phyloP scores from a whole-genome alignment of 2,113 vertebrate species.

The Eolophus roseicapilla region DNA sequence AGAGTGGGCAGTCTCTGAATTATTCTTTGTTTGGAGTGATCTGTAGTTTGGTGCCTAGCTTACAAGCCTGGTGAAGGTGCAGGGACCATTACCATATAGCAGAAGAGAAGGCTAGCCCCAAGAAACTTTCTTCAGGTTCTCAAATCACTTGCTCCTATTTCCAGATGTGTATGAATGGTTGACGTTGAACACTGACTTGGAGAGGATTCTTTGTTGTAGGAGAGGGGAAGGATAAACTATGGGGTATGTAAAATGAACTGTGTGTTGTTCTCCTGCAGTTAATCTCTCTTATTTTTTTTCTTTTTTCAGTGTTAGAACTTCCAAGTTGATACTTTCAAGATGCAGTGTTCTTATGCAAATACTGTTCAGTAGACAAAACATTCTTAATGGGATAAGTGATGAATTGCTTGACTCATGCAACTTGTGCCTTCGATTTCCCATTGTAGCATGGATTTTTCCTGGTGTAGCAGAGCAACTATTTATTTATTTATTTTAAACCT shows the following conservation, averaged over 20 bases:
- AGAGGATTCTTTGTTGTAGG: not conserved
- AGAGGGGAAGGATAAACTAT: not conserved
- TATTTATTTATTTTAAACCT: not conserved
- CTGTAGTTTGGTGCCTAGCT: not conserved
- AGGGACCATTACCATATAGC: not conserved
- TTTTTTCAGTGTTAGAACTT: not conserved
- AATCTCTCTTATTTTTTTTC: too few species aligned
- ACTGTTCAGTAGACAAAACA: not conserved
- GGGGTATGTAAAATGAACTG: not conserved
- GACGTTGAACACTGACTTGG: not conserved
- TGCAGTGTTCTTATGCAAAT: not conserved
- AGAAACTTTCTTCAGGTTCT: not conserved
- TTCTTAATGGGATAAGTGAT: not conserved
- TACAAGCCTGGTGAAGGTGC: not conserved
- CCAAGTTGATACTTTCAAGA: not conserved
- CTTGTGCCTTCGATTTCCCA: not conserved
- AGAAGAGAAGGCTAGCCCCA: not conserved
- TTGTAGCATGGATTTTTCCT: not conserved
- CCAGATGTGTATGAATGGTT: not conserved
- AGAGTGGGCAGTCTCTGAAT: not conserved
- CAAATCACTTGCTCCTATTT: not conserved
- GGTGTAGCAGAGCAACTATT: not conserved
- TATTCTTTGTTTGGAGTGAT: not conserved
- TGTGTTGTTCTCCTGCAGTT: not conserved
- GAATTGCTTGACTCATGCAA: not conserved